phyloP scores from a whole-genome alignment of 1,140 invertebrate genomes.

The Euwallacea similis region DNA sequence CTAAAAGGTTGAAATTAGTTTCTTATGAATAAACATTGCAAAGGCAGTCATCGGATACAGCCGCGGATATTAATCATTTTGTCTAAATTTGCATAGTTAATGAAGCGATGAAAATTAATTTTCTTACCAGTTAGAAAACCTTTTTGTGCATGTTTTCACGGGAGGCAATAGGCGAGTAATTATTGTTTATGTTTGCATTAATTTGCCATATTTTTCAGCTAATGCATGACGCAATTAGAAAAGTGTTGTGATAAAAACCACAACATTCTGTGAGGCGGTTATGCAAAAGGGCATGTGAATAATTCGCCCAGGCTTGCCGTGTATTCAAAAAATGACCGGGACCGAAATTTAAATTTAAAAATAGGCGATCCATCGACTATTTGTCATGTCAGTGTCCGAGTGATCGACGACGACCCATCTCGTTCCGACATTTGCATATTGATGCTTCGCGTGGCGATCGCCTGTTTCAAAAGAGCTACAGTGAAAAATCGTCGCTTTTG shows the following conservation, averaged over 20 bases:
- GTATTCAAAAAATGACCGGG: neutral
- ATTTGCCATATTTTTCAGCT: no score
- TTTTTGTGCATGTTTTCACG: conserved; percentile 1
- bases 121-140: conserved; percentile 18
- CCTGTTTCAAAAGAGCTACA: conserved; percentile 47
- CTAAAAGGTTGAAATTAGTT: conserved; percentile 15
- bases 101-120: conserved; percentile 31
- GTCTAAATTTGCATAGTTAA: conserved; percentile 30
- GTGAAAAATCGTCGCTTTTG: conserved; percentile 43
- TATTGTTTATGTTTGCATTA: no score
- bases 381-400: conserved; percentile 49
- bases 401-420: conserved; percentile 43
- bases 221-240: no score
- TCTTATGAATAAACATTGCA: conserved; percentile 26
- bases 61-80: conserved; percentile 19
- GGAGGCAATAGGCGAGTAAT: neutral
- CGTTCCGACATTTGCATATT: conserved; percentile 46
- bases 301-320: no score
- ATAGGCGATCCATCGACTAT: conserved; percentile 41
- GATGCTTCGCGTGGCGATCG: conserved; percentile 46
- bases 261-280: no score
- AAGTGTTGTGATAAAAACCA: no score
- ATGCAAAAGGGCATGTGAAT: no score
- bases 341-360: conserved; percentile 26
- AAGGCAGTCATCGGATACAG: conserved; percentile 4